A percentile compares a stretch with the other conserved stretches of the same genome.
Conservation (phyloP, 2,888 invertebrate genomes). For the Ichneumoninae sp. region DNA sequence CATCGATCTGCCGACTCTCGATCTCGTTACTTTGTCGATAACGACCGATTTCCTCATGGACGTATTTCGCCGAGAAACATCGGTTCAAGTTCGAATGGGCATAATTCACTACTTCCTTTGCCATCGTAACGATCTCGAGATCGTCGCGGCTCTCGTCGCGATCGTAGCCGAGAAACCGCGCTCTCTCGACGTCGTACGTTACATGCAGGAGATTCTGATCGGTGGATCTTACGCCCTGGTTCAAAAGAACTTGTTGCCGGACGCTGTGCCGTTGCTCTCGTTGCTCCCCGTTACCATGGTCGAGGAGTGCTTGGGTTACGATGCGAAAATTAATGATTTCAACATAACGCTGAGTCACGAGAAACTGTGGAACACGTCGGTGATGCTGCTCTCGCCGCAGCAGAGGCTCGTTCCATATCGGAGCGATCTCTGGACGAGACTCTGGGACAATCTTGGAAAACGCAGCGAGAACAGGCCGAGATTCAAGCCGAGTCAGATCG, state of each 20-base stretch:
- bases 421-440: conserved; percentile 92
- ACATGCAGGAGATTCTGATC: conserved; percentile 93
- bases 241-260: conserved; percentile 89
- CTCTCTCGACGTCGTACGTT: conserved; percentile 87
- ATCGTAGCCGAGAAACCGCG: conserved; percentile 87
- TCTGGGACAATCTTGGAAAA: conserved; percentile 90
- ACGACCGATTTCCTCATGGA: conserved; percentile 89
- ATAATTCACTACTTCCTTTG: conserved; percentile 93
- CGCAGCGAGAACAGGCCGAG: conserved; percentile 87
- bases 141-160: conserved; percentile 89
- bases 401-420: conserved; percentile 93
- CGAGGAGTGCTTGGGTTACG: conserved; percentile 86
- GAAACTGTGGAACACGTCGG: conserved; percentile 92
- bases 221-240: conserved; percentile 90
- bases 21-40: conserved; percentile 89
- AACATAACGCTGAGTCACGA: conserved; percentile 90
- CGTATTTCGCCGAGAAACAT: conserved; percentile 89
- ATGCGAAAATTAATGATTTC: conserved; percentile 87
- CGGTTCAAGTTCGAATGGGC: conserved; percentile 90
- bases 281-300: conserved; percentile 90
- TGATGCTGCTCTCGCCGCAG: conserved; percentile 93
- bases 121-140: conserved; percentile 90
- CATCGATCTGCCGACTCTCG: conserved; percentile 90
- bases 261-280: conserved; percentile 89
- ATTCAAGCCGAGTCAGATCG: conserved; percentile 89